Evolutionary conservation across 2,797 vertebrate genomes (phyloP).

Genomic region (Lithobates pipiens): DNA sequence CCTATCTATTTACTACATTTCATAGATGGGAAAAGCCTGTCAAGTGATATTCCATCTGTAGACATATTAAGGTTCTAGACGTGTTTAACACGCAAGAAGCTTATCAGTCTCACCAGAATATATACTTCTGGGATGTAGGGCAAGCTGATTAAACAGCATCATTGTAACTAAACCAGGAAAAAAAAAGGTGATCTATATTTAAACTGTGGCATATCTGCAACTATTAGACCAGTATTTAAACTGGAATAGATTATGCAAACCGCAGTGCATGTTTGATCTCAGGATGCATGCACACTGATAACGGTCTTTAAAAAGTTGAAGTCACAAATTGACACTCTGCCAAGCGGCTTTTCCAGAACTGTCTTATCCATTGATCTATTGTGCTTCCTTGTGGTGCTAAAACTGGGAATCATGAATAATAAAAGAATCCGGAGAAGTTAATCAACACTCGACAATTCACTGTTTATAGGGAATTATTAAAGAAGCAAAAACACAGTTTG

Average conservation of each 20-base stretch:
- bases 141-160: conserved; percentile 39
- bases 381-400: conserved; percentile 21
- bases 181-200: conserved; percentile 47
- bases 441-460: not conserved
- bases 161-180: conserved; percentile 39
- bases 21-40: not conserved
- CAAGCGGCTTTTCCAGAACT: conserved; percentile 30
- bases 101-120: conserved; percentile 7
- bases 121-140: conserved; percentile 24
- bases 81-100: conserved; percentile 3
- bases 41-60: not conserved
- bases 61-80: conserved; percentile 3
- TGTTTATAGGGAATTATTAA: conserved; percentile 37
- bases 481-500: not conserved
- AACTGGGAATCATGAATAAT: conserved; percentile 18
- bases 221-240: conserved; percentile 32
- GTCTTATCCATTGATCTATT: conserved; percentile 33
- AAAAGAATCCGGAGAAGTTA: not conserved
- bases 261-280: conserved; percentile 34
- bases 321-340: conserved; percentile 15
- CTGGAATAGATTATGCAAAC: conserved; percentile 40
- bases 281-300: conserved; percentile 39
- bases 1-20: not conserved
- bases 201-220: conserved; percentile 8
- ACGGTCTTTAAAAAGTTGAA: conserved; percentile 24